phyloP scores from a whole-genome alignment of 1,140 invertebrate species.

The Belonocnema kinseyi region DNA sequence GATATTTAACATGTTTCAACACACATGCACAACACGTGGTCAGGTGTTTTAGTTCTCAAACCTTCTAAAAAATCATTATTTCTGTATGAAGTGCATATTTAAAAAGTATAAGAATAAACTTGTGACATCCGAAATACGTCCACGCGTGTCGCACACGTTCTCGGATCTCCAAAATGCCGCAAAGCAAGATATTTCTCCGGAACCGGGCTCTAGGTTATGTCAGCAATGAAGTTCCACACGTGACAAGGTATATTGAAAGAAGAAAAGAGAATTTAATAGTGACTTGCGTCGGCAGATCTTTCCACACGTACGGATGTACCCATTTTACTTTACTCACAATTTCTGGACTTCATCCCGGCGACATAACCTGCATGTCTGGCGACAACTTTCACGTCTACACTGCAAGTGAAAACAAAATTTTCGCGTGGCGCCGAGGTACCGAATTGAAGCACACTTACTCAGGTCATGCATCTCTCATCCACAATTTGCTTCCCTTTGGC shows the following conservation, averaged over 20 bases:
- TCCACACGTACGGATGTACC: slow-evolving; percentile 92
- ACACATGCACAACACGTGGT: too few species aligned
- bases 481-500: slow-evolving; percentile 91
- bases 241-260: slow-evolving; percentile 88
- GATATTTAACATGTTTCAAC: too few species aligned
- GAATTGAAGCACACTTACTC: slow-evolving; percentile 90
- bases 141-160: too few species aligned
- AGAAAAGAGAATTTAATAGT: slow-evolving; percentile 92
- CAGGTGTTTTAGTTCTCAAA: too few species aligned
- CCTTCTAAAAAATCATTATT: too few species aligned
- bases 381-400: slow-evolving; percentile 91
- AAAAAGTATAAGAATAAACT: too few species aligned
- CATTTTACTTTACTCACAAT: slow-evolving; percentile 90
- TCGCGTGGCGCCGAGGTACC: slow-evolving; percentile 91
- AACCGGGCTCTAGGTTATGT: slow-evolving; percentile 93
- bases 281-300: slow-evolving; percentile 92
- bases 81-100: too few species aligned
- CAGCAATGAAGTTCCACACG: slow-evolving; percentile 92
- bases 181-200: slow-evolving; percentile 88
- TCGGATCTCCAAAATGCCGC: slow-evolving; percentile 54
- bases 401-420: slow-evolving; percentile 86
- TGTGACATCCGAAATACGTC: too few species aligned
- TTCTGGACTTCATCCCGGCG: slow-evolving; percentile 86
- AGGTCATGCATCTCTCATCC: slow-evolving; percentile 85
- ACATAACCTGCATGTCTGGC: slow-evolving; percentile 88